Evolutionary conservation across 2,113 vertebrate species (phyloP), one percentile per base, ranked within the genome.

Genomic region (Pelmatolapia mariae): DNA sequence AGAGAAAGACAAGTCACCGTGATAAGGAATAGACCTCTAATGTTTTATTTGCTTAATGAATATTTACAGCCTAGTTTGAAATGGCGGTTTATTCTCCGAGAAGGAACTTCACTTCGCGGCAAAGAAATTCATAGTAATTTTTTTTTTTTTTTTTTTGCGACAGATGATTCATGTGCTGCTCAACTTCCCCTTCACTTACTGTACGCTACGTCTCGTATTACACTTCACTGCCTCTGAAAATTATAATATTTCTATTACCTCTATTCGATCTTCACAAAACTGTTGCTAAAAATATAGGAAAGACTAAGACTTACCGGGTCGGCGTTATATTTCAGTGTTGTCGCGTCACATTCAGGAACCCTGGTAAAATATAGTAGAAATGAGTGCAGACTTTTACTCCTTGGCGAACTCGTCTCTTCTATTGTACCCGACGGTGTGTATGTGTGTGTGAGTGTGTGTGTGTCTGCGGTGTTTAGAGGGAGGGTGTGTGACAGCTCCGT

Each of bases 341-440:
- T 43, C 38, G 50, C 83, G 83, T 90, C 66, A 84, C 92, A 91
- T 94, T 61, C 85, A 93, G n/a, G 10, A 53, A 33, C 47, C 57
- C 1, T 63, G 10, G 45, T n/a, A 47, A 40, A 13, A 43, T 16
- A 26, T 24, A n/a, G 82, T 38, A 57, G 26, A 53, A 63, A 59
- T 19, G 5, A 81, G 19, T 18, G 4, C 36, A 87, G 47, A 13
- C 68, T 2, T 10, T 76, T 83, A 79, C 47, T 89, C 61, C 47
- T 71, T 13, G 18, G 8, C 82, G 52, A 45, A 19, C 50, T 52
- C n/a, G 83, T 76, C 40, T 53, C 29, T 10, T 73, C 61, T 43
- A 50, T 43, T 80, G 80, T 81, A 82, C 5, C 78, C 66, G 47
- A 78, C 53, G 52, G 86, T 59, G 59, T 26, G 24, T 66, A 6